Evolutionary conservation across 1,140 invertebrate species (phyloP).

Genomic region (Drosophila melanogaster): DNA sequence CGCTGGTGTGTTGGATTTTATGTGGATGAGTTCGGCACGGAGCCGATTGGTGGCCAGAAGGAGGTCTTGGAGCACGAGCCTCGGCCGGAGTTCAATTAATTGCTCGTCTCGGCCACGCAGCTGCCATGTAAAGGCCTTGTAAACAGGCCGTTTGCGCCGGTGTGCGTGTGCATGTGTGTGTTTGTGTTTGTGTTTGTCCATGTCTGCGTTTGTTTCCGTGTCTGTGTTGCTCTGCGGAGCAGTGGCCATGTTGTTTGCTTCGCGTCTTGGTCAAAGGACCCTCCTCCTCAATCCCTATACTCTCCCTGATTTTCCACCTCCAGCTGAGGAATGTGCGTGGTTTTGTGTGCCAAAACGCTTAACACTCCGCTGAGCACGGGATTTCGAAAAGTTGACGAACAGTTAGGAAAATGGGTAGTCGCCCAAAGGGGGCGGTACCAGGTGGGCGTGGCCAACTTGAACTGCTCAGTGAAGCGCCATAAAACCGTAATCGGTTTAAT

Average conservation of each 20-base stretch:
- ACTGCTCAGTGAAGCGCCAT: constrained; percentile 32
- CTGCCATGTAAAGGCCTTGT: constrained; percentile 35
- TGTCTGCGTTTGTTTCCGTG: constrained; percentile 29
- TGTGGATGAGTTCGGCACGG: constrained; percentile 3
- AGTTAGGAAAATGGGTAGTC: too few relatives aligned
- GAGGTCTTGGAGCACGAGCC: not conserved
- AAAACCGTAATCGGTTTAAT: constrained; percentile 59
- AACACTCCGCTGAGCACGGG: constrained; percentile 53
- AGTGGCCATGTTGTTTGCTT: constrained; percentile 38
- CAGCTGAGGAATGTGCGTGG: constrained; percentile 1
- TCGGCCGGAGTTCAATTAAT: constrained; percentile 61
- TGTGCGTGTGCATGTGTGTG: not conserved
- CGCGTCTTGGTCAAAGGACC: constrained; percentile 21
- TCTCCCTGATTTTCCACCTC: not conserved
- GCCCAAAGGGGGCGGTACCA: not conserved
- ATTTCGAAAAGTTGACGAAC: constrained; percentile 14
- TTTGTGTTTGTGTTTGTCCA: constrained; percentile 20
- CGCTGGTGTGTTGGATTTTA: constrained; percentile 21
- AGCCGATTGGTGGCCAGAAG: not conserved
- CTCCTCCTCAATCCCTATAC: not conserved
- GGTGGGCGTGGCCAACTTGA: not conserved
- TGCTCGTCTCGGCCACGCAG: constrained; percentile 48
- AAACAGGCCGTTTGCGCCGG: constrained; percentile 15
- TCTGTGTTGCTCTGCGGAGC: constrained; percentile 5
- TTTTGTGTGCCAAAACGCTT: constrained; percentile 49